These are phyloP conservation scores for Sapayoa aenigma DNA, from an alignment of 2,113 vertebrate species.

Conservation along the genomic window DNA sequence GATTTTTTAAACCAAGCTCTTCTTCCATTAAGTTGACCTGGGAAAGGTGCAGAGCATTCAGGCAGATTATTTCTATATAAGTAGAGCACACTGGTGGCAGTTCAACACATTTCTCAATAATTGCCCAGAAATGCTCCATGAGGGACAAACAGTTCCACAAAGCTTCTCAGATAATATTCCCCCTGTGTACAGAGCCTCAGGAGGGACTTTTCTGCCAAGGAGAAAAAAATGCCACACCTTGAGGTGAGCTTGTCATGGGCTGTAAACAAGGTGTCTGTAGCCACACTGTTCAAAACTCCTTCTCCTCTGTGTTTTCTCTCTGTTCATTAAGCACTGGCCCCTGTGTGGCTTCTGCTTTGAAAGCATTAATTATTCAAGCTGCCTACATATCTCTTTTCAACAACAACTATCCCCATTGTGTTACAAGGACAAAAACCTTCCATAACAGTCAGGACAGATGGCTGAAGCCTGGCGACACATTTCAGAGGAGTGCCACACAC, in stretches of 20 bases:
- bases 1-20: not conserved
- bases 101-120: slow-evolving; percentile 27
- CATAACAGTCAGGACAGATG: not conserved
- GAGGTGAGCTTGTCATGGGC: not conserved
- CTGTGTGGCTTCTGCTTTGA: not conserved
- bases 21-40: not conserved
- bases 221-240: not conserved
- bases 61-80: not conserved
- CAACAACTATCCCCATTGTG: not conserved
- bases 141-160: slow-evolving; percentile 17
- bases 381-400: not conserved
- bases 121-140: not conserved
- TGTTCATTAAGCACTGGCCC: not conserved
- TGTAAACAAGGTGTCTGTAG: not conserved
- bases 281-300: not conserved
- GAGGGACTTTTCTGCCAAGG: not conserved
- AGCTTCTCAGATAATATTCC: not conserved
- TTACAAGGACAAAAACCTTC: slow-evolving; percentile 2
- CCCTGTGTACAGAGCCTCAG: not conserved
- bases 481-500: not conserved
- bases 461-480: not conserved
- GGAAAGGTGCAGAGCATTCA: not conserved
- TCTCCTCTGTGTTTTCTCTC: not conserved
- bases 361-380: slow-evolving; percentile 34
- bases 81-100: not conserved